Evolutionary conservation across 2,113 vertebrate genomes (phyloP).

Genomic region (Poeciliopsis occidentalis): DNA sequence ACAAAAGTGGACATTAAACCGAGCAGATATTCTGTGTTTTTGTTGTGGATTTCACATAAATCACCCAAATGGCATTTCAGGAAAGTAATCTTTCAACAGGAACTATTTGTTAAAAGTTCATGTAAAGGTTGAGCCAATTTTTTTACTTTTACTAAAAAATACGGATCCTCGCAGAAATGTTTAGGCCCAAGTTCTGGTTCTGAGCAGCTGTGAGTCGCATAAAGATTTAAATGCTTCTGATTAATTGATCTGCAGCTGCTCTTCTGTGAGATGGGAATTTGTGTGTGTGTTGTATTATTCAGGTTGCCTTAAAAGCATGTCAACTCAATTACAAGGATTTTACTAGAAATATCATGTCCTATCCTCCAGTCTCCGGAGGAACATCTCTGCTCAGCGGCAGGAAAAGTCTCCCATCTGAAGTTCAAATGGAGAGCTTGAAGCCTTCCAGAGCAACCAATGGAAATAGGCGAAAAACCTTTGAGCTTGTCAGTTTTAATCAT

Average conservation of each 20-base stretch:
- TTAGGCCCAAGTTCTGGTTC: slow-evolving; percentile 8
- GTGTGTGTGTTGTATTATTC: slow-evolving; percentile 70
- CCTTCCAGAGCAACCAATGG: neutral
- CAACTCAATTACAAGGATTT: slow-evolving; percentile 67
- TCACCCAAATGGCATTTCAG: neutral
- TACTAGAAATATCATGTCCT: slow-evolving; percentile 64
- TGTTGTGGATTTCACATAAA: neutral
- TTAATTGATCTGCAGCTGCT: slow-evolving; percentile 75
- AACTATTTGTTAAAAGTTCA: neutral
- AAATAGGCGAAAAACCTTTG: neutral
- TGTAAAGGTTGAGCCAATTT: neutral
- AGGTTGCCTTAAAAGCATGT: slow-evolving; percentile 77
- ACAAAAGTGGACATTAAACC: neutral
- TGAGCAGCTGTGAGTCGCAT: slow-evolving; percentile 39
- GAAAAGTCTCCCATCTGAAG: slow-evolving; percentile 13
- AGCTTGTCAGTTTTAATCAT: slow-evolving; percentile 26
- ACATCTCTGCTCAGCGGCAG: slow-evolving; percentile 31
- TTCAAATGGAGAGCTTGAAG: neutral
- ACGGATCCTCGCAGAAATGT: neutral
- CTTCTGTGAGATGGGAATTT: slow-evolving; percentile 43
- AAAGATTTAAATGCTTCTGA: slow-evolving; percentile 70
- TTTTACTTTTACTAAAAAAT: neutral
- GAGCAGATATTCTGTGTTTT: neutral
- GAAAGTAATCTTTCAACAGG: neutral
- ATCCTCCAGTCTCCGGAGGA: slow-evolving; percentile 45